phyloP scores from a whole-genome alignment of 2,888 invertebrate genomes.

The Cryptocephalus primarius region DNA sequence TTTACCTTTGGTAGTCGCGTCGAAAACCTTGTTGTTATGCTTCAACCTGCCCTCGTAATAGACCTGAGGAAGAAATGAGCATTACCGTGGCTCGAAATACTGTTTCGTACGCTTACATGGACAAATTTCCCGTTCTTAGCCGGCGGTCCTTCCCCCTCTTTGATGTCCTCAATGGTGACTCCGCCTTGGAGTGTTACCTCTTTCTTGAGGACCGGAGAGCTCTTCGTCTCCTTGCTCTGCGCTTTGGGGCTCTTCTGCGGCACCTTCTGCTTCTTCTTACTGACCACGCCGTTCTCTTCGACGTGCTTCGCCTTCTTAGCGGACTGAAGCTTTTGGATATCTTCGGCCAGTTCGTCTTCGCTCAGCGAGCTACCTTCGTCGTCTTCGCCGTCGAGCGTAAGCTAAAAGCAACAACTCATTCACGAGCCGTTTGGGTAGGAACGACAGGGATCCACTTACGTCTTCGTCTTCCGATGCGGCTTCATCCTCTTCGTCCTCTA shows the following conservation, averaged over 20 bases:
- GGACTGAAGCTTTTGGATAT: conserved; percentile 22
- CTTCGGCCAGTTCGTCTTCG: conserved; percentile 3
- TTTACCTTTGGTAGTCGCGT: conserved; percentile 60
- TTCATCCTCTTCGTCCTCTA: conserved; percentile 10
- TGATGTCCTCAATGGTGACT: conserved; percentile 67
- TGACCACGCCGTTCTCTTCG: conserved; percentile 13
- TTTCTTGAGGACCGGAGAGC: conserved; percentile 31
- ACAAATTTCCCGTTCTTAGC: conserved; percentile 70
- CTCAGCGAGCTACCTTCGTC: too few species aligned
- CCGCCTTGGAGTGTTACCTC: conserved; percentile 57
- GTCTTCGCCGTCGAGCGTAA: too few species aligned
- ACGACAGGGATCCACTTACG: not conserved
- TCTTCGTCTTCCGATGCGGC: conserved; percentile 18
- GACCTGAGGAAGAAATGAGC: conserved; percentile 41
- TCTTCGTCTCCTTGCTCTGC: conserved; percentile 8
- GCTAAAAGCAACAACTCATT: too few species aligned
- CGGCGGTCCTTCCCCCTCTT: conserved; percentile 61
- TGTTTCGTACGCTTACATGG: conserved; percentile 37
- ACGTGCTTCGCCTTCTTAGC: conserved; percentile 29
- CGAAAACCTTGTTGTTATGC: conserved; percentile 78
- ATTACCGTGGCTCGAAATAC: not conserved
- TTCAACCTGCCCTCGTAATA: conserved; percentile 80
- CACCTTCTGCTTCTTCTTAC: conserved; percentile 11
- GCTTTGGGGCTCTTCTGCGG: conserved; percentile 9
- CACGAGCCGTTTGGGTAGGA: too few species aligned